Evolutionary conservation across 2,888 invertebrate species (phyloP), one percentile per base, ranked within the genome.

Genomic region (Leptopilina drosophilae): DNA sequence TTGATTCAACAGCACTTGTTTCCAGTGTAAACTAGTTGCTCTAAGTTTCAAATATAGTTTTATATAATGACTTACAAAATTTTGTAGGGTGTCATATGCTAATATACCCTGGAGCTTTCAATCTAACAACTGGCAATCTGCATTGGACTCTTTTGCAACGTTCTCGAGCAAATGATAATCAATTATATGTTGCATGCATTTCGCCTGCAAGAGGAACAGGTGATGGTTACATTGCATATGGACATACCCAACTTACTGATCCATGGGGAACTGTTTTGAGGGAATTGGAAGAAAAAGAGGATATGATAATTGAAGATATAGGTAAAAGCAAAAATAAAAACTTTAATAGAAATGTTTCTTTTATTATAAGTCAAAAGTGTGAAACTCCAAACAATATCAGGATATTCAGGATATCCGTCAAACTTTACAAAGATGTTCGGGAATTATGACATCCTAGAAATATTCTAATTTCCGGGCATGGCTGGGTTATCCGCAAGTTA

Each of bases 101-200:
- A 46, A 93, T 99, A 40, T 99, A 98, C 92, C 99, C 99, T 0
- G 98, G 96, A 42, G 98, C 98, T 1, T 99, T 99, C 92, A 99
- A 98, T 92, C 97, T 97, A 96, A 98, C 97, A 1, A 99, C 99
- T 0, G 99, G 99, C 0, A 98, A 98, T 0, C 93, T 95, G 78
- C 98, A 99, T 92, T 99, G 98, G 98, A 96, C 98, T 89, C 91
- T 98, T 5, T 92, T 99, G 20, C 95, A 95, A 80, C 94, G 96
- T 67, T 94, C 95, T 0, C 93, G 98, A 75, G 98, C 99, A 56
- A 93, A 95, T 53, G 98, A 99, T 92, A 96, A 97, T 91, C 98
- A 98, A 93, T 92, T 97, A 67, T 99, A 95, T 93, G 96, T 98
- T 62, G 97, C 96, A 33, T 94, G 95, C 1, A 95, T 97, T 76